Conservation (phyloP, 1,140 invertebrate genomes). For the Lordiphosa mommai region DNA sequence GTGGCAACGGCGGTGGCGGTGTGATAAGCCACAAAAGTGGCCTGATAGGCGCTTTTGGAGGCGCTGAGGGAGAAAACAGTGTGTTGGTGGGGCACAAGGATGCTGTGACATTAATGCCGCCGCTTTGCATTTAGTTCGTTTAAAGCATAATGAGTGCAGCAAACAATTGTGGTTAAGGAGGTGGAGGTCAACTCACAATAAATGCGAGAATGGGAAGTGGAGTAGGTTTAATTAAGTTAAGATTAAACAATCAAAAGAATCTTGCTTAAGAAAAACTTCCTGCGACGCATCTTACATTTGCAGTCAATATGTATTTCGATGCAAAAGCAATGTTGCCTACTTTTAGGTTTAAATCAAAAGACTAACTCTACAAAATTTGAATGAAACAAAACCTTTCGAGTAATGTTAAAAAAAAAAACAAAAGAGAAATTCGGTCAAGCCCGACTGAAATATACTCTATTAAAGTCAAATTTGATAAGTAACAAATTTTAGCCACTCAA, state of each 20-base stretch:
- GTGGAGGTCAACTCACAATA: constrained; percentile 39
- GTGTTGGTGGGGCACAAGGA: constrained; percentile 4
- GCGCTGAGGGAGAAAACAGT: not conserved
- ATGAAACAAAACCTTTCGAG: too few species aligned
- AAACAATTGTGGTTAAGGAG: constrained; percentile 7
- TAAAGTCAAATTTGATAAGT: too few species aligned
- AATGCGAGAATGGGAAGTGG: constrained; percentile 1
- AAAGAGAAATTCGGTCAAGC: too few species aligned
- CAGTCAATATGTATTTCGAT: too few species aligned
- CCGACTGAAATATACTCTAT: too few species aligned
- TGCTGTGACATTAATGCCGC: constrained; percentile 60
- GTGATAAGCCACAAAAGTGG: constrained; percentile 51
- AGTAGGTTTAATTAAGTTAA: not conserved
- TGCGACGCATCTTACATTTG: too few species aligned
- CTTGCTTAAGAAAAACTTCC: too few species aligned
- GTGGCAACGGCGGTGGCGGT: constrained; percentile 39
- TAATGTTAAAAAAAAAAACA: too few species aligned
- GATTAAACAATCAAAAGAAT: not conserved
- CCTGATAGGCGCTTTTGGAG: constrained; percentile 40
- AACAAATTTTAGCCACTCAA: too few species aligned
- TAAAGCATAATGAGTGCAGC: constrained; percentile 52
- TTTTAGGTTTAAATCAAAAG: too few species aligned
- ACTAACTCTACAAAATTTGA: too few species aligned
- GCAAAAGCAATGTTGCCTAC: too few species aligned
- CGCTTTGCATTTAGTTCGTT: constrained; percentile 68